These are phyloP conservation scores for Aplysina aerophoba DNA, from an alignment of 37 sponge, comb jelly and placozoan species.

Conservation along the genomic window DNA sequence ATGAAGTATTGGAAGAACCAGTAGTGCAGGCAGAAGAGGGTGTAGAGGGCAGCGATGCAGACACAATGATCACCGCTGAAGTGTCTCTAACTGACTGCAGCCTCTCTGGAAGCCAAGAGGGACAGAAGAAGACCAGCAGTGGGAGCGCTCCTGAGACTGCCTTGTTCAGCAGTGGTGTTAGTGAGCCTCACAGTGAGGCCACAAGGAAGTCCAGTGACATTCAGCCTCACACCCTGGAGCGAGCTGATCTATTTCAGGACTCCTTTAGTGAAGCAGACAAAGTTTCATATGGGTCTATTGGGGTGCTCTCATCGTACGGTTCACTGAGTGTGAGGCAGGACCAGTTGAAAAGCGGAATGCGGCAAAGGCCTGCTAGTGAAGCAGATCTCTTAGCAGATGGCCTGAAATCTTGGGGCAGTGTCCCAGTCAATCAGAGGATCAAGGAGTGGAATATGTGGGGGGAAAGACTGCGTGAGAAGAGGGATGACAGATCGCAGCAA, in stretches of 20 bases:
- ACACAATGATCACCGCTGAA: no score
- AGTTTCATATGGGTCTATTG: constrained; percentile 8
- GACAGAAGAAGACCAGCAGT: no score
- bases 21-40: no score
- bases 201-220: background rate
- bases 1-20: no score
- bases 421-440: background rate
- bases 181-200: background rate
- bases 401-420: background rate
- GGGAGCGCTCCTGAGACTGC: no score
- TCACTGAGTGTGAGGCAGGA: no score
- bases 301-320: background rate
- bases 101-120: no score
- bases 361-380: background rate
- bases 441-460: constrained; percentile 1
- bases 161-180: no score
- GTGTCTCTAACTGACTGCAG: no score
- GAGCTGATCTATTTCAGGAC: constrained; percentile 21
- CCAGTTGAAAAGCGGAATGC: no score
- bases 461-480: background rate
- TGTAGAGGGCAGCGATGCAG: no score
- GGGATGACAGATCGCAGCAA: background rate
- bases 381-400: constrained; percentile 3
- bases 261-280: background rate
- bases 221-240: background rate